These are phyloP conservation scores for Podarcis lilfordi DNA, from an alignment of 2,797 vertebrate genomes.

Conservation along the genomic window DNA sequence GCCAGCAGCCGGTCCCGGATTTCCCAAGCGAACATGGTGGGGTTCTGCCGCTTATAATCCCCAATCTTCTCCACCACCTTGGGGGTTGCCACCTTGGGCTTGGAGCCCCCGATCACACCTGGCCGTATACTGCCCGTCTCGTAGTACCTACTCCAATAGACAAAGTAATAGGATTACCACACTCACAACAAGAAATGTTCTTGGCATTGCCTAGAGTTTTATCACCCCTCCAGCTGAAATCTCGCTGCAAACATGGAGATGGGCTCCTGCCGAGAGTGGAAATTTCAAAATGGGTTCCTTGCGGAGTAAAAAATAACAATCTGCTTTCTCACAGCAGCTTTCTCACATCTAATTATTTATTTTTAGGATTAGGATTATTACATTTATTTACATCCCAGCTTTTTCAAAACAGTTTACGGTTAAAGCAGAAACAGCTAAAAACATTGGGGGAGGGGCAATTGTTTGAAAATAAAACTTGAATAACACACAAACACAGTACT, in stretches of 20 bases:
- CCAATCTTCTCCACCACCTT: constrained; percentile 95
- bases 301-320: not conserved
- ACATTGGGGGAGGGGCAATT: too few relatives aligned
- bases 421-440: too few relatives aligned
- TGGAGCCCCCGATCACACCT: constrained; percentile 91
- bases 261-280: not conserved
- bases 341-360: not conserved
- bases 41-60: constrained; percentile 92
- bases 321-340: not conserved
- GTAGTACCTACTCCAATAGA: constrained; percentile 88
- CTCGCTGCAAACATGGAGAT: not conserved
- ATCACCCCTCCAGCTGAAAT: not conserved
- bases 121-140: constrained; percentile 94
- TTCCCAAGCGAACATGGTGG: constrained; percentile 95
- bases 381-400: not conserved
- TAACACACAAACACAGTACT: too few relatives aligned
- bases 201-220: not conserved
- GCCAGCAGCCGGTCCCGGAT: constrained; percentile 90
- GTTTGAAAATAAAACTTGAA: too few relatives aligned
- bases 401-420: too few relatives aligned
- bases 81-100: constrained; percentile 92
- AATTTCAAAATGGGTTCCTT: not conserved
- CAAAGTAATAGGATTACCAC: constrained; percentile 70
- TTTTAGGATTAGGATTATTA: too few relatives aligned
- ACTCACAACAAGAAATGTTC: constrained; percentile 30